These are phyloP conservation scores for Drosophila persimilis DNA, from an alignment of 1,140 invertebrate species.

Conservation along the genomic window DNA sequence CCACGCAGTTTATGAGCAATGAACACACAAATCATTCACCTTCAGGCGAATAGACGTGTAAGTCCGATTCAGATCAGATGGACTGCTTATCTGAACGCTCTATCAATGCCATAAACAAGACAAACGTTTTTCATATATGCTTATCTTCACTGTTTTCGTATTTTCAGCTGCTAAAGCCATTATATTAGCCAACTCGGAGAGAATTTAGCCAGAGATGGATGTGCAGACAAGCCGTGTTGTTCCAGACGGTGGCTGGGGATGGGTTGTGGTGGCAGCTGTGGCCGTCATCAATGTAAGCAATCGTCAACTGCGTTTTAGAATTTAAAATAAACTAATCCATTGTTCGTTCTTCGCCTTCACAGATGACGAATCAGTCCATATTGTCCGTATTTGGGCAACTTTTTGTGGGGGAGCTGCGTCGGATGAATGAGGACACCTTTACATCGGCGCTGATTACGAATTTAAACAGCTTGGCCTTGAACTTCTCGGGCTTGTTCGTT, in stretches of 20 bases:
- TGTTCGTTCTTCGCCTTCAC: conserved; percentile 30
- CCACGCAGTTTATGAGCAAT: conserved; percentile 4
- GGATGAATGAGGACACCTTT: conserved; percentile 86
- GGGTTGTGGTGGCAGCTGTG: conserved; percentile 86
- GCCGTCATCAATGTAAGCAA: conserved; percentile 87
- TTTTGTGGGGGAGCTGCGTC: conserved; percentile 86
- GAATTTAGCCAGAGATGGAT: conserved; percentile 37
- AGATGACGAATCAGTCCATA: conserved; percentile 89
- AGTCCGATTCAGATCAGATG: background rate
- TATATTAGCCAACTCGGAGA: background rate
- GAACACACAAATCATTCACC: conserved; percentile 30
- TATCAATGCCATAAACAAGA: conserved; percentile 33
- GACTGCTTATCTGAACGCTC: conserved; percentile 16
- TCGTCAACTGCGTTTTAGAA: background rate
- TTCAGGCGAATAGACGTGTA: conserved; percentile 8
- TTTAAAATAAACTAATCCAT: background rate
- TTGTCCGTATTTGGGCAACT: conserved; percentile 89
- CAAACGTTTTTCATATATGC: conserved; percentile 12
- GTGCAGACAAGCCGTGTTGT: conserved; percentile 43
- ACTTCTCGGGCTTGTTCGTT: conserved; percentile 87
- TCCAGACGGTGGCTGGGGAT: conserved; percentile 88
- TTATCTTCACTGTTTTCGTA: conserved; percentile 31
- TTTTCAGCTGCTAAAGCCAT: conserved; percentile 23
- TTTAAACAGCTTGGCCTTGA: conserved; percentile 87
- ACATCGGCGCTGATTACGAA: conserved; percentile 88